Percentiles rank a stretch among this genome's conserved stretches.
Conservation (phyloP, 2,113 vertebrate genomes). For the Carassius carassius region DNA sequence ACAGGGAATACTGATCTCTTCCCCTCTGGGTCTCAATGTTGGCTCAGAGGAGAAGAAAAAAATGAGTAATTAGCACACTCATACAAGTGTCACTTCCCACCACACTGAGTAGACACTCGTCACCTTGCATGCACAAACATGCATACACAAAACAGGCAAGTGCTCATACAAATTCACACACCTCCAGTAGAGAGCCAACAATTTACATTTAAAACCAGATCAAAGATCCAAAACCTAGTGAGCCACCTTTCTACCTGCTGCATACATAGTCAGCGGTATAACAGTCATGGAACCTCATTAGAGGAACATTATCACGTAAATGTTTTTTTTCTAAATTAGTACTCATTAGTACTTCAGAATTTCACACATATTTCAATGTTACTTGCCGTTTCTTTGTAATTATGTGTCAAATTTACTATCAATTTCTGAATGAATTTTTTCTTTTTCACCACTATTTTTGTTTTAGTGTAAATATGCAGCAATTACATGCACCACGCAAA, state of each 20-base stretch:
- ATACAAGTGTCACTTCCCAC: conserved; percentile 67
- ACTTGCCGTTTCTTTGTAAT: too few relatives aligned
- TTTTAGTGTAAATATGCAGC: not conserved
- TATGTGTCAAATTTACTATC: too few relatives aligned
- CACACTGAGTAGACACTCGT: conserved; percentile 10
- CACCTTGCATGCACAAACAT: conserved; percentile 19
- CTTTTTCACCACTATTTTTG: too few relatives aligned
- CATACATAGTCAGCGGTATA: not conserved
- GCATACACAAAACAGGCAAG: not conserved
- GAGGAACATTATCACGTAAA: not conserved
- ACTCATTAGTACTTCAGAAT: too few relatives aligned
- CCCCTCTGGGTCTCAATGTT: conserved; percentile 61
- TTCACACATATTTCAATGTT: too few relatives aligned
- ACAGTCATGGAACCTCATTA: not conserved
- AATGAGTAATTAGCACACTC: conserved; percentile 67
- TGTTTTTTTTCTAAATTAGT: too few relatives aligned
- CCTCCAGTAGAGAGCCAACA: not conserved
- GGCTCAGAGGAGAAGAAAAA: conserved; percentile 52
- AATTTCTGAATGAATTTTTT: too few relatives aligned
- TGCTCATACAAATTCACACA: not conserved
- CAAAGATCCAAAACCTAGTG: not conserved
- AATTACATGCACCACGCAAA: not conserved
- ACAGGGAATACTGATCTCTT: conserved; percentile 47
- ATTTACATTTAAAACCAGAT: not conserved
- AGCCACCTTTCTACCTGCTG: not conserved